Conservation (phyloP, 2,797 vertebrate species). For the Nannoperca obscura region DNA sequence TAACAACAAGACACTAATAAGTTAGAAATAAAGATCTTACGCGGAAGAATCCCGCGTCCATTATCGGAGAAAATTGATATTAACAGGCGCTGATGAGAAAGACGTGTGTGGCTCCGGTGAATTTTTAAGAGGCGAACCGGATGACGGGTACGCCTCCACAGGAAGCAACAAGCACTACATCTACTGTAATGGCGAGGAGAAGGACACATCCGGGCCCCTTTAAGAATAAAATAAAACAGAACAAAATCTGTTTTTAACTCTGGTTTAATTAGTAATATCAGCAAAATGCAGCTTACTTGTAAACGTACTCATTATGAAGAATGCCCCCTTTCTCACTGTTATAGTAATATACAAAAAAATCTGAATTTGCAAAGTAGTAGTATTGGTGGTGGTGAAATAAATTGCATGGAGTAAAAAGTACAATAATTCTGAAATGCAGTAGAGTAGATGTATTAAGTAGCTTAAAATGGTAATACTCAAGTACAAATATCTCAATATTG, state of each 20-base stretch:
- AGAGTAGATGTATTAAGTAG: not conserved
- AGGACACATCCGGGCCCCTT: not conserved
- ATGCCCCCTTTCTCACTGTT: not conserved
- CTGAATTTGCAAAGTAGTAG: not conserved
- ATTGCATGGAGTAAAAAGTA: not conserved
- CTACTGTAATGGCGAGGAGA: not conserved
- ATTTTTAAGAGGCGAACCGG: constrained; percentile 58
- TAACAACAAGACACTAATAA: accelerated
- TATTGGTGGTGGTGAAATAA: too few relatives aligned
- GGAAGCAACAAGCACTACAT: constrained; percentile 42
- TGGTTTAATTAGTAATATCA: not conserved
- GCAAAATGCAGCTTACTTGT: not conserved
- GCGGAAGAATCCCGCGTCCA: constrained; percentile 93
- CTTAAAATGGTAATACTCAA: not conserved
- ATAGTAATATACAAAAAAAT: not conserved
- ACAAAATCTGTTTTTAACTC: not conserved
- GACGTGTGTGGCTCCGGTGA: constrained; percentile 68
- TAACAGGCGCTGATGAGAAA: constrained; percentile 61
- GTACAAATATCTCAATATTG: not conserved
- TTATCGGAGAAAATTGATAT: constrained; percentile 74
- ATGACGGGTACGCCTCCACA: constrained; percentile 46
- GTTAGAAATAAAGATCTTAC: constrained; percentile 76
- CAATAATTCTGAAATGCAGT: not conserved
- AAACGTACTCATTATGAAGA: not conserved
- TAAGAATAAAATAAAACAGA: not conserved